Evolutionary conservation across 2,797 vertebrate species (phyloP).

Genomic region (Cynopterus sphinx): DNA sequence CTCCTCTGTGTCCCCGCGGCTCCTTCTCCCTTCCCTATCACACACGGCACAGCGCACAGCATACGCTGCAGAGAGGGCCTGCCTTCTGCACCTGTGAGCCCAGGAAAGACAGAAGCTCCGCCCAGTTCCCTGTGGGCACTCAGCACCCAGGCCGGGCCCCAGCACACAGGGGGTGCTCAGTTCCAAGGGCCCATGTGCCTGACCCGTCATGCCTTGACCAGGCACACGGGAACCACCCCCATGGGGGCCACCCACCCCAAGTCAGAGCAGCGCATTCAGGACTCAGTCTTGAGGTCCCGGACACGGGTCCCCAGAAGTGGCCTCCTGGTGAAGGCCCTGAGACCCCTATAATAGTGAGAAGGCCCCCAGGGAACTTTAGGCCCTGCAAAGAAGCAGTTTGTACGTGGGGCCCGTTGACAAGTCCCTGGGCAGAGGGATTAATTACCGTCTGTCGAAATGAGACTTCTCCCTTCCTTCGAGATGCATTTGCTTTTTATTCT

Average conservation of each 20-base stretch:
- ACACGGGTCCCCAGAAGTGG: not conserved
- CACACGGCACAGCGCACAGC: not conserved
- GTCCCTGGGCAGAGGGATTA: slow-evolving; percentile 83
- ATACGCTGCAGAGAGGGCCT: fast-evolving
- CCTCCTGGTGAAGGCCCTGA: not conserved
- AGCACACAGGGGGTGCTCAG: fast-evolving
- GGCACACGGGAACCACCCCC: not conserved
- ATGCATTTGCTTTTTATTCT: slow-evolving; percentile 87
- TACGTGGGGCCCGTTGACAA: slow-evolving; percentile 78
- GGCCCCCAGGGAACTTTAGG: slow-evolving; percentile 42
- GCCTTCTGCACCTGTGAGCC: not conserved
- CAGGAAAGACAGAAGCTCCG: not conserved
- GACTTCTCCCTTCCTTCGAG: slow-evolving; percentile 84
- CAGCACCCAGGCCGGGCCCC: not conserved
- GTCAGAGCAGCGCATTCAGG: not conserved
- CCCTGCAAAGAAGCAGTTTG: slow-evolving; percentile 78
- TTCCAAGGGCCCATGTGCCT: not conserved
- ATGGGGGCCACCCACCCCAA: not conserved
- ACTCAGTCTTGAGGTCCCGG: not conserved
- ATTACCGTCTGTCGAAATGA: slow-evolving; percentile 84
- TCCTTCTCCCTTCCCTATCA: not conserved
- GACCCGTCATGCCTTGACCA: too few species aligned
- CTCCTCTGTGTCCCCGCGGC: fast-evolving
- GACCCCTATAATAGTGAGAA: too few species aligned
- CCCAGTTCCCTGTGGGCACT: fast-evolving